Evolutionary conservation across 2,797 vertebrate species (phyloP).

Genomic region (Phaenicophaeus curvirostris): DNA sequence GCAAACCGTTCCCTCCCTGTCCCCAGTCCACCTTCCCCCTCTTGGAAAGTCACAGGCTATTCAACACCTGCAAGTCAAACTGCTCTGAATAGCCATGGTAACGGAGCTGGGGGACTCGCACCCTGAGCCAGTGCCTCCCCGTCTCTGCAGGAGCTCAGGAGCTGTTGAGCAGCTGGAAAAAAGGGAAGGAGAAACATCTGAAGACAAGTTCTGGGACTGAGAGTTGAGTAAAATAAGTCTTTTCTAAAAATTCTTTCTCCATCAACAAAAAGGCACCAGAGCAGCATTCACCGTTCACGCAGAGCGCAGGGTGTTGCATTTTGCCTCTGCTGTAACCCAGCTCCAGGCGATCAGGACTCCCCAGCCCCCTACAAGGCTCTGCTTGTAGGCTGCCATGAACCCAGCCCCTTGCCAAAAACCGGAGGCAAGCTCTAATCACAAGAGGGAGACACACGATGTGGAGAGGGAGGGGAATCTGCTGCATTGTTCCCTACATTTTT

Average conservation of each 20-base stretch:
- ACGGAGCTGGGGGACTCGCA: neutral
- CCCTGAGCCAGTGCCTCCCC: neutral
- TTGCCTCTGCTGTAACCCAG: neutral
- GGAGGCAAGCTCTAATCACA: neutral
- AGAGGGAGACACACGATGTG: neutral
- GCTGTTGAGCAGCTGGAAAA: neutral
- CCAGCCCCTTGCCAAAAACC: neutral
- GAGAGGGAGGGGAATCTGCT: conserved; percentile 19
- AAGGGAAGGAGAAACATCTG: neutral
- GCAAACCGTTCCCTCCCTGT: neutral
- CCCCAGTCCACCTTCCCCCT: neutral
- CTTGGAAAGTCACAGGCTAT: neutral
- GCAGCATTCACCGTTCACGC: neutral
- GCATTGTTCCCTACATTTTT: conserved; percentile 22
- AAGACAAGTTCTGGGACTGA: neutral
- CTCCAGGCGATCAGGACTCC: neutral
- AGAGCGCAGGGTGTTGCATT: neutral
- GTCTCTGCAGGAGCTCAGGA: neutral
- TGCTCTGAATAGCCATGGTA: neutral
- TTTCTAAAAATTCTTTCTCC: conserved; percentile 19
- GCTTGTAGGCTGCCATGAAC: neutral
- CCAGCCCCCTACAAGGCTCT: neutral
- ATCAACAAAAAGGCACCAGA: conserved; percentile 23
- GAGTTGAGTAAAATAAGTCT: neutral
- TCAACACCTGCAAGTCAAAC: conserved; percentile 2